Evolutionary conservation across 2,888 invertebrate genomes (phyloP).

Genomic region (Choristoneura rosaceana): DNA sequence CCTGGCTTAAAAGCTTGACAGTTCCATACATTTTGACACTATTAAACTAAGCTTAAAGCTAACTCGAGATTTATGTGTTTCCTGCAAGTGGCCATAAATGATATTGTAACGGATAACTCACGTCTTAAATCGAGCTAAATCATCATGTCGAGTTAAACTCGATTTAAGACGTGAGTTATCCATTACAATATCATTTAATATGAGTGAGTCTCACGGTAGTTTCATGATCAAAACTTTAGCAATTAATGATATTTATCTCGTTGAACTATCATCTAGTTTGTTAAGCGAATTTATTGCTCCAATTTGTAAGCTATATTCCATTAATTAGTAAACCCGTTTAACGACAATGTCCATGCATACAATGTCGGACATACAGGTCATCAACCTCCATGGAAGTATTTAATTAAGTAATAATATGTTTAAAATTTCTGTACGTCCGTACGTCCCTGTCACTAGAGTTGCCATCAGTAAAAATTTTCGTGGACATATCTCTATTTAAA

Average conservation of each 20-base stretch:
- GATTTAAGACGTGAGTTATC: too few species aligned
- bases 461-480: neutral
- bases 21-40: too few species aligned
- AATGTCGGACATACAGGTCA: constrained; percentile 22
- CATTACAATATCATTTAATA: too few species aligned
- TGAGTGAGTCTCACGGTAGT: too few species aligned
- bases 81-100: too few species aligned
- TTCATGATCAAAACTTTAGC: neutral
- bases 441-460: neutral
- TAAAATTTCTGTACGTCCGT: constrained; percentile 40
- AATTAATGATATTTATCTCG: neutral
- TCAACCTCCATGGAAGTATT: constrained; percentile 32
- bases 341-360: constrained; percentile 20
- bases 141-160: too few species aligned
- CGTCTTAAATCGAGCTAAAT: too few species aligned
- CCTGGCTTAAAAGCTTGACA: too few species aligned
- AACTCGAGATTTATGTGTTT: too few species aligned
- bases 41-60: too few species aligned
- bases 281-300: constrained; percentile 15
- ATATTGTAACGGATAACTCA: too few species aligned
- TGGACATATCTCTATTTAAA: neutral
- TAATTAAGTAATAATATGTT: constrained; percentile 43
- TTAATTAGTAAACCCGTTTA: constrained; percentile 22
- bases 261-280: neutral
- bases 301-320: constrained; percentile 29